Evolutionary conservation across 2,797 vertebrate species (phyloP), one percentile per base, ranked within the genome.

Genomic region (Pachyuromys duprasi): DNA sequence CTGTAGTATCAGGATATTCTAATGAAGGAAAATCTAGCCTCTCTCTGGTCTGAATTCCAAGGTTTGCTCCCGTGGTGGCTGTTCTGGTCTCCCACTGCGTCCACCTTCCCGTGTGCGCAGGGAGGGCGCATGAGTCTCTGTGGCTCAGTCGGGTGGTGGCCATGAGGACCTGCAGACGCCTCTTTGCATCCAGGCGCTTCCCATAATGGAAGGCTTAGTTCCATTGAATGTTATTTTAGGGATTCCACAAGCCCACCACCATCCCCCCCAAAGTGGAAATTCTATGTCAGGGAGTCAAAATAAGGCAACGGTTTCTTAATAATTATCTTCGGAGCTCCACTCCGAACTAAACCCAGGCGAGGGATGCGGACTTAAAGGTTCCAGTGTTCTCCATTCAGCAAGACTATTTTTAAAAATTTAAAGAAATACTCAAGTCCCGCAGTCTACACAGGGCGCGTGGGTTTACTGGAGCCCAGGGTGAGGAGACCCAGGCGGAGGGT

Each of bases 191-290:
- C 90, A 75, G 91, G 95, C 45, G 49, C 97, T 95, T 97, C 96
- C 97, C 97, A 96, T 97, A 97, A 96, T 97, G 95, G 97, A 97
- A 94, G 97, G 93, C 95, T 97, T 97, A 69, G 18, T 93, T 93
- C 87, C 95, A 97, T 90, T 96, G 96, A 96, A 94, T 95, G 92
- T 96, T 98, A 97, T 97, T 98, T 98, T 96, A 89, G 88, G 97
- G 89, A 95, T 96, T 95, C 97, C 97, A 95, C 94, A 84, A 95
- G 95, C 96, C 96, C 96, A 96, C 96, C 93, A 65, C 69, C 86
- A 80, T 15, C 90, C 65, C 14, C 42, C 84, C 22, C 45, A 45
- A 91, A 82, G 87, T 86, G 96, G 95, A 97, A 97, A 95, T 88
- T 92, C 97, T 96, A 93, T 94, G 96, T 95, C 96, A 97, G 95